Evolutionary conservation across 2,888 invertebrate species (phyloP), one percentile per base, ranked within the genome.

Genomic region (Oxytorus armatus): DNA sequence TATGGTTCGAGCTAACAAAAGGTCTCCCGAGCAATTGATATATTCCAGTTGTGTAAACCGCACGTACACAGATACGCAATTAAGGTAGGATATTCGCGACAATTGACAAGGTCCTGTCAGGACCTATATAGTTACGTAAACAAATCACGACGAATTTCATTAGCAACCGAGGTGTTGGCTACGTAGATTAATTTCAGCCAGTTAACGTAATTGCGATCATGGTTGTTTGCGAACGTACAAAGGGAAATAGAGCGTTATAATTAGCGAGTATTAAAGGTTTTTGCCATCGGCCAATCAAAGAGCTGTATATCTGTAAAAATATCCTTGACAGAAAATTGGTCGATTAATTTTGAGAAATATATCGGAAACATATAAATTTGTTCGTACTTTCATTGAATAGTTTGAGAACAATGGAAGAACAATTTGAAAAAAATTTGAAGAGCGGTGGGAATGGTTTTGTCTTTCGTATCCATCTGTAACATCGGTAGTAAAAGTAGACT

Each of bases 91-190:
- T 55, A 14, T 8, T 55, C 7, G 21, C n/a, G 33, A 51, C 36
- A 21, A 66, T 66, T 49, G 51, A 57, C 21, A 5, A 51, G 66
- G 21, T 5, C 2, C 21, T 21, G 23, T 29, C 3, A 23, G 8
- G 23, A 59, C n/a, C 59, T 10, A n/a, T 25, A 4, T 8, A 18
- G 18, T 36, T 10, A 51, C 36, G 51, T 11, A 36, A 51, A 51
- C 0, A 51, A 36, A 66, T 51, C 11, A 66, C 51, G 33, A 7
- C 21, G 51, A 10, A 51, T 51, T 36, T 51, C 66, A 66, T 66
- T 66, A 66, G 14, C 21, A 49, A 29, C 18, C 1, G 18, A 49
- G 5, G 39, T 39, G 39, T 29, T 36, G 14, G 5, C 33, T 51
- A 10, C 11, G 36, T 7, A 39, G 21, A 39, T 53, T 66, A 36